Evolutionary conservation across 2,113 vertebrate species (phyloP).

Genomic region (Glareola pratincola): DNA sequence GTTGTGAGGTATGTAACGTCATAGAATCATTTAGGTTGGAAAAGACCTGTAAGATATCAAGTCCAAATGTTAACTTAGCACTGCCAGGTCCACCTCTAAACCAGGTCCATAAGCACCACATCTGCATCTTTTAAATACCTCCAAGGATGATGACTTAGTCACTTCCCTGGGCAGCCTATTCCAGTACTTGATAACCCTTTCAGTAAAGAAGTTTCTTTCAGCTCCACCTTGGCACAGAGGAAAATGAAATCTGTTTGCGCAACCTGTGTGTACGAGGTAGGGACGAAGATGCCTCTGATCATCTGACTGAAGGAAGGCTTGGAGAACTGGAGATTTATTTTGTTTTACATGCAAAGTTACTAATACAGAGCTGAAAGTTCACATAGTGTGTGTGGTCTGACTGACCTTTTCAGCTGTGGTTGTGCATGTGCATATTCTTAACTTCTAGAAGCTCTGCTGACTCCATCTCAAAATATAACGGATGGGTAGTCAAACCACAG

Average conservation of each 20-base stretch:
- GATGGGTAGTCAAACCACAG: constrained; percentile 57
- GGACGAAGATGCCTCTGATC: neutral
- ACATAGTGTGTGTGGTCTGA: neutral
- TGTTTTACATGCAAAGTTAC: neutral
- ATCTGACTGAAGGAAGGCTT: neutral
- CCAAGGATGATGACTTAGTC: neutral
- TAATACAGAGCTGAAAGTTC: neutral
- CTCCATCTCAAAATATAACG: constrained; percentile 17
- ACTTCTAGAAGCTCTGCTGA: constrained; percentile 15
- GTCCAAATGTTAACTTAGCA: neutral
- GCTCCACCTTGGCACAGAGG: neutral
- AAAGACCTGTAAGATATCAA: neutral
- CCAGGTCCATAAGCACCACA: neutral
- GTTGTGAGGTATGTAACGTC: neutral
- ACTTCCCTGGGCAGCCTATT: neutral
- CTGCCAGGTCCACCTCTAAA: neutral
- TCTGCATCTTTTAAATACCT: neutral
- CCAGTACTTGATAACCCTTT: neutral
- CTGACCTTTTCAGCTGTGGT: constrained; percentile 33
- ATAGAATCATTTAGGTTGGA: neutral
- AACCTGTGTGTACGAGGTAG: neutral
- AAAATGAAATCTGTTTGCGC: neutral
- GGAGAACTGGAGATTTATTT: neutral
- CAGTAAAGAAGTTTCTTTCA: neutral
- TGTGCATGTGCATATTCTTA: neutral